phyloP scores from a whole-genome alignment of 1,140 invertebrate genomes.

The Nylanderia fulva region DNA sequence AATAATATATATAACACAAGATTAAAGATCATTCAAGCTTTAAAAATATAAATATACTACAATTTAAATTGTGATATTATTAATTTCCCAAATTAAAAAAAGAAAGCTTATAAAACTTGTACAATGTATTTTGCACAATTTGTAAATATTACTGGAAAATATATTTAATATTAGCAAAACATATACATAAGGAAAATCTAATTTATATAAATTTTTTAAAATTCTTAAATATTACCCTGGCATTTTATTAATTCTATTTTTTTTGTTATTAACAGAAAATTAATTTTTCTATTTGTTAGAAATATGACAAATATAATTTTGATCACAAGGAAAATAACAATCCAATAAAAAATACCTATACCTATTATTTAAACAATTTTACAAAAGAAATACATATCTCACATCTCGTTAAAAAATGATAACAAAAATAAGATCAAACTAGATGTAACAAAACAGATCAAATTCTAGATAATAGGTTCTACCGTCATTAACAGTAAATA shows the following conservation, averaged over 20 bases:
- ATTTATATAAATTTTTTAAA: too few relatives aligned
- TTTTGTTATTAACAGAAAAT: neutral
- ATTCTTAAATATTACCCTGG: neutral
- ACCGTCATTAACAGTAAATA: neutral
- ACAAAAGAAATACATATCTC: neutral
- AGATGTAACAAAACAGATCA: neutral
- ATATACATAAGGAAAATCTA: too few relatives aligned
- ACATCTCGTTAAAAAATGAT: neutral
- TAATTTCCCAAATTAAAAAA: too few relatives aligned
- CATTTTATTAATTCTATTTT: neutral
- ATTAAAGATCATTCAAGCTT: too few relatives aligned
- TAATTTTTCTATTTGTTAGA: neutral
- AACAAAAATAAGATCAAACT: neutral
- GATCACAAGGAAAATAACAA: neutral
- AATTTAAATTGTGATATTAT: too few relatives aligned
- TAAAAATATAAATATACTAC: too few relatives aligned
- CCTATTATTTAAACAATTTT: neutral
- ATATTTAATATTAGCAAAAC: too few relatives aligned
- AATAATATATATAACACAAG: too few relatives aligned
- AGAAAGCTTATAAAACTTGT: too few relatives aligned
- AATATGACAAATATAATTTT: neutral
- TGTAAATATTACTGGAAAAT: too few relatives aligned
- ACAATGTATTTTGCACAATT: too few relatives aligned
- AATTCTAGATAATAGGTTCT: neutral
- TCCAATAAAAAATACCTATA: neutral